Evolutionary conservation across 2,797 vertebrate species (phyloP).

Genomic region (Lepidocolaptes lacrymiger): DNA sequence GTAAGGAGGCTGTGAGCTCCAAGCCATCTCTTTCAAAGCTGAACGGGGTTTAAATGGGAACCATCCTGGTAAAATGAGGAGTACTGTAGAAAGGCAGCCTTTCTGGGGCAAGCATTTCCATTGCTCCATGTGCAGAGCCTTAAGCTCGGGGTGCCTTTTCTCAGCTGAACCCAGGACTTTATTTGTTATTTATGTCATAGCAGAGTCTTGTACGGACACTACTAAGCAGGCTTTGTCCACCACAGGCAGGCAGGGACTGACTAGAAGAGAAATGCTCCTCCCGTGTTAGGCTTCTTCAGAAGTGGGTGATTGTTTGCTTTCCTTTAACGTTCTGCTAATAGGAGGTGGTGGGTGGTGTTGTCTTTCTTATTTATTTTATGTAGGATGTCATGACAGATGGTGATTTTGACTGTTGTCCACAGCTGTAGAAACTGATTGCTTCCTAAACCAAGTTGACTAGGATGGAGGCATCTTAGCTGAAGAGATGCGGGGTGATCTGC

Average conservation of each 20-base stretch:
- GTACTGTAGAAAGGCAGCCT: not conserved
- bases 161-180: not conserved
- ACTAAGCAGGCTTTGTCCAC: not conserved
- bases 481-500: accelerated
- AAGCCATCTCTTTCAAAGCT: not conserved
- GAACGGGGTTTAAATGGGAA: not conserved
- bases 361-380: slow-evolving; percentile 8
- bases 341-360: slow-evolving; percentile 21
- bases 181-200: not conserved
- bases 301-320: slow-evolving; percentile 36
- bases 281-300: not conserved
- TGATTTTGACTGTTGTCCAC: not conserved
- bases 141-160: not conserved
- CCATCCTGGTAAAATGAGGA: not conserved
- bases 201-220: not conserved
- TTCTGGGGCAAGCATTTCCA: not conserved
- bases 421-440: not conserved
- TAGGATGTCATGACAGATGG: not conserved
- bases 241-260: not conserved
- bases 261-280: not conserved
- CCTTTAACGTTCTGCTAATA: slow-evolving; percentile 5
- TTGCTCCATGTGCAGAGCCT: not conserved
- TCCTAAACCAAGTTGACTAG: not conserved
- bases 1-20: not conserved
- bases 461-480: not conserved